Percentiles rank a stretch among this genome's conserved stretches.
Evolutionary conservation across 2,797 vertebrate species (phyloP).

Genomic region (Zalophus californianus): DNA sequence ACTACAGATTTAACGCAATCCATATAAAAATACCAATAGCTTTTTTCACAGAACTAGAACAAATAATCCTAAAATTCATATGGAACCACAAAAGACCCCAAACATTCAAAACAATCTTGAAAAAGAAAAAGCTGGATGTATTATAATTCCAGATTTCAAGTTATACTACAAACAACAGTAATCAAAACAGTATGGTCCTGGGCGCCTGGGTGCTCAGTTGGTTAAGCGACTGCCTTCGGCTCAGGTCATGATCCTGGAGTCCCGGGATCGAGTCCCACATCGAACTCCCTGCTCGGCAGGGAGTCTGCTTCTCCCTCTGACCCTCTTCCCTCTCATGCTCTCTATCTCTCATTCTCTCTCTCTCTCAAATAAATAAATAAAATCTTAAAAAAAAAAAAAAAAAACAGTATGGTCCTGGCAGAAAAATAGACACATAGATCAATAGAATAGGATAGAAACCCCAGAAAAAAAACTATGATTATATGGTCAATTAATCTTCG

Average conservation of each 20-base stretch:
- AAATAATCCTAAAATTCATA: background rate
- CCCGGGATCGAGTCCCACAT: too few relatives aligned
- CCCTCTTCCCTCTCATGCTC: too few relatives aligned
- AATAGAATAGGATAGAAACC: background rate
- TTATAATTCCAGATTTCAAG: background rate
- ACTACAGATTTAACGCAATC: background rate
- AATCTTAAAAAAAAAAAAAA: too few relatives aligned
- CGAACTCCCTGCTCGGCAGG: too few relatives aligned
- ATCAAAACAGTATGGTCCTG: background rate
- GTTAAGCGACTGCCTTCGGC: too few relatives aligned
- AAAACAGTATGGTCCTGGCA: background rate
- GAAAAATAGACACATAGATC: background rate
- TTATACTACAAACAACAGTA: background rate
- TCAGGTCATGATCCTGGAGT: too few relatives aligned
- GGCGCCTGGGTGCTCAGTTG: too few relatives aligned
- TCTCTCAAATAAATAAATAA: too few relatives aligned
- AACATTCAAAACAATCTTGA: background rate
- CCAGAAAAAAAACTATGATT: background rate
- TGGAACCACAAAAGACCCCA: background rate
- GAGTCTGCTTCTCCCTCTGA: too few relatives aligned
- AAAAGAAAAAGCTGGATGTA: background rate
- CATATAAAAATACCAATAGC: background rate
- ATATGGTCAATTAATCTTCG: background rate
- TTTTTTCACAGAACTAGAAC: background rate
- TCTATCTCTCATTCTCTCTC: too few relatives aligned